Evolutionary conservation across 1,140 invertebrate species (phyloP).

Genomic region (Drosophila seguyi): DNA sequence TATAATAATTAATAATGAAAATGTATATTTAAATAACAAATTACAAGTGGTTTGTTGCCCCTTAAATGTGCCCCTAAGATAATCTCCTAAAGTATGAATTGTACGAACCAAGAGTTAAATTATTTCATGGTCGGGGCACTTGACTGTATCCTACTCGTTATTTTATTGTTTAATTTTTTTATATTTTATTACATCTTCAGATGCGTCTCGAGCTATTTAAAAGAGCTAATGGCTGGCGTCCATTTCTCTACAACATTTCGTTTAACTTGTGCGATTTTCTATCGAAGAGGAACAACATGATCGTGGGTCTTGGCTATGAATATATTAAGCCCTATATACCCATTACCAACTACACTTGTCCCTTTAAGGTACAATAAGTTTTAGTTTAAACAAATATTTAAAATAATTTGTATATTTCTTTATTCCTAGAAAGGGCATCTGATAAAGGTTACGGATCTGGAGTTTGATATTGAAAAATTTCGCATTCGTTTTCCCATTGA

Average conservation of each 20-base stretch:
- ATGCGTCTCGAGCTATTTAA: slow-evolving; percentile 36
- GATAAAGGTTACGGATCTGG: slow-evolving; percentile 26
- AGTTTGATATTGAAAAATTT: slow-evolving; percentile 25
- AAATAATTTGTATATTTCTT: background rate
- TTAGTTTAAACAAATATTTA: background rate
- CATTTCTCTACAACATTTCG: slow-evolving; percentile 30
- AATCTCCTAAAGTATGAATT: too few relatives aligned
- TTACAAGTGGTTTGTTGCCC: background rate
- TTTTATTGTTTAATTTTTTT: background rate
- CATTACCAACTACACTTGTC: slow-evolving; percentile 24
- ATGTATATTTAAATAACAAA: background rate
- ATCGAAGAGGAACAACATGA: slow-evolving; percentile 19
- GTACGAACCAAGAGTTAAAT: background rate
- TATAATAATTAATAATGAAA: background rate
- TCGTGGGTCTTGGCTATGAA: slow-evolving; percentile 16
- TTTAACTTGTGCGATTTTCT: slow-evolving; percentile 36
- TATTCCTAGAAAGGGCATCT: slow-evolving; percentile 28
- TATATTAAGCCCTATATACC: slow-evolving; percentile 19
- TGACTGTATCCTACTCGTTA: background rate
- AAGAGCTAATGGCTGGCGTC: slow-evolving; percentile 37
- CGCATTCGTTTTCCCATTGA: slow-evolving; percentile 28
- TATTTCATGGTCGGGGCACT: background rate
- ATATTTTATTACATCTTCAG: background rate
- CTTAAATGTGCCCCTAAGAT: background rate
- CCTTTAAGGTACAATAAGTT: slow-evolving; percentile 8